Evolutionary conservation across 2,888 invertebrate genomes (phyloP), one percentile per base, ranked within the genome.

Genomic region (Tholera decimalis): DNA sequence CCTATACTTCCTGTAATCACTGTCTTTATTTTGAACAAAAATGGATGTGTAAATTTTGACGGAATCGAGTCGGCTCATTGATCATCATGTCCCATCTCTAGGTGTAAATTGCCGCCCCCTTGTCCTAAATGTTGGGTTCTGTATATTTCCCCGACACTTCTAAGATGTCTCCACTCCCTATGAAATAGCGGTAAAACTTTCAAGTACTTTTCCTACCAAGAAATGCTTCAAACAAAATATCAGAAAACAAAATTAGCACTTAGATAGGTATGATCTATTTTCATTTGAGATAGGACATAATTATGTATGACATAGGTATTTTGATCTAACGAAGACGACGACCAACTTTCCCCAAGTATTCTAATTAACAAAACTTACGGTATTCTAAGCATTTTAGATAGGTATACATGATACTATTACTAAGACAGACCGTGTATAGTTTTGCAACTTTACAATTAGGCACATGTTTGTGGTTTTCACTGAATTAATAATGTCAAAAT

Each of bases 31-130:
- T n/a, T 1, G 20, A 22, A 33, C 15, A 46, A 28, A 33, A 33
- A 15, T 22, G 33, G 28, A 13, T 30, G 4, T 18, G 8, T 1
- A 1, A 39, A 39, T 22, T 15, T 20, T 26, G 1, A 26, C 11
- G 9, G 22, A 35, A 55, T 56, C 50, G n/a, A 47, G 37, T 33
- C 9, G 24, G 13, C 41, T 77, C 73, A 51, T 41, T 37, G 41
- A 49, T 60, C 43, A 68, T 54, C 20, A 43, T 71, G 75, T 77
- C 83, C 79, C 84, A 80, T 80, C 84, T 72, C 85, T 83, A 83
- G 54, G 35, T 56, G 62, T 73, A 65, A 78, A 58, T 64, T 65
- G 50, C 65, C 67, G 43, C 77, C 82, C 82, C 85, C 77, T 79
- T 80, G 63, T 66, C 77, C 68, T 65, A 79, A 82, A 81, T 77